phyloP scores from a whole-genome alignment of 2,888 invertebrate genomes.

The Acronicta leporina region DNA sequence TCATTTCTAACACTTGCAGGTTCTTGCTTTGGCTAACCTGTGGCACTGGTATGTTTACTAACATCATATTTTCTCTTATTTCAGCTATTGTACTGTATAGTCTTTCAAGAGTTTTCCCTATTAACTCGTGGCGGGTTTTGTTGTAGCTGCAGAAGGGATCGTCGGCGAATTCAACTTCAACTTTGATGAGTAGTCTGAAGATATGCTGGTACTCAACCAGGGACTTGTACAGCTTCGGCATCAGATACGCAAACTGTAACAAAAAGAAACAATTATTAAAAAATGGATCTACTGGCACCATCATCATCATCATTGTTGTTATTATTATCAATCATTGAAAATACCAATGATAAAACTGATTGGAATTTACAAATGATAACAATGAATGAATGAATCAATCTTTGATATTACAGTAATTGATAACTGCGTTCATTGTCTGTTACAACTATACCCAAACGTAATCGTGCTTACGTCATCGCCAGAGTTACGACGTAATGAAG shows the following conservation, averaged over 20 bases:
- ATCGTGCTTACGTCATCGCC: conserved; percentile 42
- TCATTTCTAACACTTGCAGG: conserved; percentile 73
- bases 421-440: conserved; percentile 40
- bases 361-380: conserved; percentile 42
- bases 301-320: too few species aligned
- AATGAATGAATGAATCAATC: conserved; percentile 37
- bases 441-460: conserved; percentile 43
- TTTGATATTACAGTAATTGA: conserved; percentile 40
- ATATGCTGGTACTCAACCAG: conserved; percentile 77
- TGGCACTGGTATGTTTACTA: conserved; percentile 73
- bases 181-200: conserved; percentile 74
- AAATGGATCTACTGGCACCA: conserved; percentile 18
- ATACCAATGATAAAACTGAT: conserved; percentile 27
- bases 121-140: conserved; percentile 76
- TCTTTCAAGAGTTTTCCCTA: conserved; percentile 76
- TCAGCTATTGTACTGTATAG: conserved; percentile 90
- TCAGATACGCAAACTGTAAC: conserved; percentile 88
- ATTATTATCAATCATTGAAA: too few species aligned
- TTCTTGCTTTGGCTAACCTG: conserved; percentile 76
- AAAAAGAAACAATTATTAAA: conserved; percentile 63
- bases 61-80: conserved; percentile 79
- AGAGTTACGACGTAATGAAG: conserved; percentile 34
- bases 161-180: conserved; percentile 78
- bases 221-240: conserved; percentile 89
- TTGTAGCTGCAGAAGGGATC: conserved; percentile 81